Base-by-base conservation (phyloP, 2,888 invertebrate species). In the Chorisops tibialis region DNA sequence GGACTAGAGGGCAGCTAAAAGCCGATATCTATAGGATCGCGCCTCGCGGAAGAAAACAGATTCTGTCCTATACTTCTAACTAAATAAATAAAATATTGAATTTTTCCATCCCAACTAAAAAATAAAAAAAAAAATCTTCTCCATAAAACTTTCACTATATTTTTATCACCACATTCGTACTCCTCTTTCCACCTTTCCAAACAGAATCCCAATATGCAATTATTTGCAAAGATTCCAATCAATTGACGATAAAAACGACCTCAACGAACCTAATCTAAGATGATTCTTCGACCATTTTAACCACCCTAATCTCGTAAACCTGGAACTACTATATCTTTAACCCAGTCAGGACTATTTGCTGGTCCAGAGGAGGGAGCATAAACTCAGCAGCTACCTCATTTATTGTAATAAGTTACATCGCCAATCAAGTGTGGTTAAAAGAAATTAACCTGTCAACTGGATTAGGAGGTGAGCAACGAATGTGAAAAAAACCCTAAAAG, bases 391-490 rank as follows among this genome's bases (percentile, higher is more conserved):
- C n/a, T 11, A 7, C 12, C 35, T 14, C 35, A 35, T 50, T 30
- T 16, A 35, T 35, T 21, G 39, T 38, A 38, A 59, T 61, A 59
- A 59, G 41, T 59, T 61, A 30, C 48, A 47, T 64, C 59, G 58
- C 61, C 59, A 64, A 64, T 61, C 52, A 64, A 59, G 49, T 62
- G 54, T 64, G 48, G 48, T 64, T 50, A 47, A 62, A 64, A 64
- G 62, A 64, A 64, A 64, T 64, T 64, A 64, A 64, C 54, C 64
- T 64, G 64, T 54, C 64, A 62, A 56, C 59, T 37, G 45, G 62
- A 62, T 64, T 64, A 61, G 35, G 24, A 19, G 16, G 38, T 12
- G 7, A 21, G 22, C 22, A 24, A 43, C 38, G 41, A 47, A 30
- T 59, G 38, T 22, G 59, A 30, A 62, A 35, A 14, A 30, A 19